phyloP scores from a whole-genome alignment of 2,797 vertebrate species.

The Sebastolobus alascanus region DNA sequence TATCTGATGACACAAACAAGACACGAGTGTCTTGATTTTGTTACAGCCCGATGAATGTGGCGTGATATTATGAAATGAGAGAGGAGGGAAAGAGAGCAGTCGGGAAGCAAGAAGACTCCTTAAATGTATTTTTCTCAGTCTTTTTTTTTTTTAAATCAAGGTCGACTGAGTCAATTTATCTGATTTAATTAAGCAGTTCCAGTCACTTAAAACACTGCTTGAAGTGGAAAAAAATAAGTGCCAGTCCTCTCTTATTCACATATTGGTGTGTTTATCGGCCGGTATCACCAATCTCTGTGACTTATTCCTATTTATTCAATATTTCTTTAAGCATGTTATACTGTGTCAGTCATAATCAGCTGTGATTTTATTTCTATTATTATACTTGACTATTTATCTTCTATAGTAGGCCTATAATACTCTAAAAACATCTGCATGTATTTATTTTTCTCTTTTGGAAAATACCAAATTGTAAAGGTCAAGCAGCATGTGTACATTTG shows the following conservation, averaged over 20 bases:
- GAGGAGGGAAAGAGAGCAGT: constrained; percentile 3
- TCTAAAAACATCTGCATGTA: neutral
- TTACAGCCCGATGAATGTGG: constrained; percentile 18
- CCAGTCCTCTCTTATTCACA: too few species aligned
- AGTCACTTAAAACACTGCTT: neutral
- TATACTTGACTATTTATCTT: too few species aligned
- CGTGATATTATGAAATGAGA: neutral
- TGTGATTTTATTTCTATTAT: too few species aligned
- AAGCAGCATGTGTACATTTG: constrained; percentile 1
- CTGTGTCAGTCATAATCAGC: too few species aligned
- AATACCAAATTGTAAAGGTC: neutral
- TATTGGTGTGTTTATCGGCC: too few species aligned
- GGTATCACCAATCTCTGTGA: too few species aligned
- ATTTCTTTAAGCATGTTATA: too few species aligned
- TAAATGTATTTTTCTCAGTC: neutral
- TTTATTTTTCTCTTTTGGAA: neutral
- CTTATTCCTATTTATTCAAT: too few species aligned
- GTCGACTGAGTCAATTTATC: neutral
- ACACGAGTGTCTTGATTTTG: constrained; percentile 50
- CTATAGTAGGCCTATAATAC: too few species aligned
- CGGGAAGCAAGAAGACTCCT: neutral
- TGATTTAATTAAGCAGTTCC: neutral
- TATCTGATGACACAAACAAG: constrained; percentile 62
- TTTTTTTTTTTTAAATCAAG: neutral
- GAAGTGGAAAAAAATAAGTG: too few species aligned